phyloP scores from a whole-genome alignment of 2,113 vertebrate species.

The cattle (Bos taurus) region DNA sequence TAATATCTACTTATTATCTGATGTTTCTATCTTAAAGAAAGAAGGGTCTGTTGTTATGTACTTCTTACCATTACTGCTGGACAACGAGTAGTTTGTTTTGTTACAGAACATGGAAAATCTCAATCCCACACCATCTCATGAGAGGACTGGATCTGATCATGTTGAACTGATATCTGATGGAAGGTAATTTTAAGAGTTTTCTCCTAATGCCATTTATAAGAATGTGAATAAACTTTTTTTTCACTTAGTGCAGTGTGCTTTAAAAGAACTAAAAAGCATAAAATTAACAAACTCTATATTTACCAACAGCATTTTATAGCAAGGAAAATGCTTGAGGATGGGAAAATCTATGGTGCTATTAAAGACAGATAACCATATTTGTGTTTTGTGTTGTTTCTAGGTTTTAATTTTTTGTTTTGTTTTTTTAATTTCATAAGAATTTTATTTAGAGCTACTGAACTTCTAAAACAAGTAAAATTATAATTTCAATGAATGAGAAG shows the following conservation, averaged over 20 bases:
- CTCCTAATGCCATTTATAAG: neutral
- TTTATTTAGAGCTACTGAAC: neutral
- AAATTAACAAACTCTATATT: neutral
- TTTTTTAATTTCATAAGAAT: neutral
- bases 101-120: conserved; percentile 83
- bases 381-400: neutral
- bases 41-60: neutral
- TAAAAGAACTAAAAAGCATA: neutral
- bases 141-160: conserved; percentile 75
- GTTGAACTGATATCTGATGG: conserved; percentile 80
- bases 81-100: conserved; percentile 45
- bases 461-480: conserved; percentile 32
- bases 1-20: neutral
- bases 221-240: neutral
- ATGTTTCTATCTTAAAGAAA: neutral
- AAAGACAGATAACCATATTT: neutral
- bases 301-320: neutral
- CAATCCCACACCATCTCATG: conserved; percentile 68
- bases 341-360: neutral
- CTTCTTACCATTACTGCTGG: neutral
- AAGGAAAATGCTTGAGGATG: neutral
- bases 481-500: neutral
- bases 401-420: neutral
- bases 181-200: conserved; percentile 79
- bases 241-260: neutral